Evolutionary conservation across 92 coral and sea anemone genomes (phyloP).

Genomic region (Muricea muricata): DNA sequence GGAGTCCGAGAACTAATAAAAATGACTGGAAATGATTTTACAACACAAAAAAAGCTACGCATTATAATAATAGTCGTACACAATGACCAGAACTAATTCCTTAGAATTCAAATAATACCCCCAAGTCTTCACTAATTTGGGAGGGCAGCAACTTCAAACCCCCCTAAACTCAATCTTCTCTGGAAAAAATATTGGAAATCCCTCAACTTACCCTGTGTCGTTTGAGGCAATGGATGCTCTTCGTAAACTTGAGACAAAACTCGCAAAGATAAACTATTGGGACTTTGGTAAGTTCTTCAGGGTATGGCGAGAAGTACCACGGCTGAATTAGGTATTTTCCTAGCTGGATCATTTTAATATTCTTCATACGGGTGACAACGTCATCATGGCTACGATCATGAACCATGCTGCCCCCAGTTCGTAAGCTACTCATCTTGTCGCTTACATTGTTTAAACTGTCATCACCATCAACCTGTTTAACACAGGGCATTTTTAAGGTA

Average conservation of each 20-base stretch:
- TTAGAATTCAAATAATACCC: no score
- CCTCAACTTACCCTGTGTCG: conserved; percentile 91
- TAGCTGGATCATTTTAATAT: conserved; percentile 88
- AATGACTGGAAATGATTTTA: no score
- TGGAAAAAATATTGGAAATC: background rate
- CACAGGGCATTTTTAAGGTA: no score
- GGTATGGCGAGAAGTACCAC: conserved; percentile 99
- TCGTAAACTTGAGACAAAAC: conserved; percentile 91
- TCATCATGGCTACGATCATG: conserved; percentile 99
- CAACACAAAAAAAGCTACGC: no score
- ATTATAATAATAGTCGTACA: no score
- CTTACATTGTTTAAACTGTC: conserved; percentile 86
- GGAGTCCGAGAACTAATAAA: no score
- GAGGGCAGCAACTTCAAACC: no score
- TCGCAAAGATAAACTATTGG: conserved; percentile 93
- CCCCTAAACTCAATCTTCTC: no score
- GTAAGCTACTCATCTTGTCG: conserved; percentile 74
- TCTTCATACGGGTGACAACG: conserved; percentile 96
- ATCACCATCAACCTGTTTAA: conserved; percentile 85
- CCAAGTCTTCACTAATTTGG: no score
- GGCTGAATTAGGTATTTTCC: conserved; percentile 92
- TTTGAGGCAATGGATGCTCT: conserved; percentile 95
- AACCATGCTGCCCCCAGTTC: conserved; percentile 89
- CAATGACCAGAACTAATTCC: no score
- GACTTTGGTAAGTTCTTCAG: conserved; percentile 86